phyloP scores from a whole-genome alignment of 2,797 vertebrate species.

The Ctenosaura bakeri region DNA sequence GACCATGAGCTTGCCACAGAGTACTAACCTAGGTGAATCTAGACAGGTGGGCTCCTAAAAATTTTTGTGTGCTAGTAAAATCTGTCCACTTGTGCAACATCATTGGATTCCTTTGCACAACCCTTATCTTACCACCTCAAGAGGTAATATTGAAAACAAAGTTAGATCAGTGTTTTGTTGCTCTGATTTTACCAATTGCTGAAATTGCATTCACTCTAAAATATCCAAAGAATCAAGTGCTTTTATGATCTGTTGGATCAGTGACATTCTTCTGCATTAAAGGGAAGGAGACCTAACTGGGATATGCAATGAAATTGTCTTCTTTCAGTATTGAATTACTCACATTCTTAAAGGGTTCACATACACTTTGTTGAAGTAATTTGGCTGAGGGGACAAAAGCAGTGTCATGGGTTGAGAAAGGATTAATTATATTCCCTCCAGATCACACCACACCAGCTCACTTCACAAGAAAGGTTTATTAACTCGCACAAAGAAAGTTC shows the following conservation, averaged over 20 bases:
- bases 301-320: not conserved
- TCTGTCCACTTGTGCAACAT: not conserved
- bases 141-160: not conserved
- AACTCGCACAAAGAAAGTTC: not conserved
- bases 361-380: not conserved
- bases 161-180: not conserved
- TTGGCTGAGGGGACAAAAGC: not conserved
- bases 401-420: not conserved
- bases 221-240: not conserved
- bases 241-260: not conserved
- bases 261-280: not conserved
- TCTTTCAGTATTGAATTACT: not conserved
- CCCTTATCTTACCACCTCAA: not conserved
- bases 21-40: not conserved
- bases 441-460: not conserved
- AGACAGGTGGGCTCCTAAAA: not conserved
- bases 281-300: not conserved
- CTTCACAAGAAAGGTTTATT: not conserved
- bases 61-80: not conserved
- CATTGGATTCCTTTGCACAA: not conserved
- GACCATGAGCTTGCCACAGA: not conserved
- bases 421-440: not conserved
- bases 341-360: not conserved
- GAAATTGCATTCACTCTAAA: not conserved
- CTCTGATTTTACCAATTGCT: not conserved